These are phyloP conservation scores for Pomatorhinus ruficollis DNA, from an alignment of 2,113 vertebrate genomes.

Conservation along the genomic window DNA sequence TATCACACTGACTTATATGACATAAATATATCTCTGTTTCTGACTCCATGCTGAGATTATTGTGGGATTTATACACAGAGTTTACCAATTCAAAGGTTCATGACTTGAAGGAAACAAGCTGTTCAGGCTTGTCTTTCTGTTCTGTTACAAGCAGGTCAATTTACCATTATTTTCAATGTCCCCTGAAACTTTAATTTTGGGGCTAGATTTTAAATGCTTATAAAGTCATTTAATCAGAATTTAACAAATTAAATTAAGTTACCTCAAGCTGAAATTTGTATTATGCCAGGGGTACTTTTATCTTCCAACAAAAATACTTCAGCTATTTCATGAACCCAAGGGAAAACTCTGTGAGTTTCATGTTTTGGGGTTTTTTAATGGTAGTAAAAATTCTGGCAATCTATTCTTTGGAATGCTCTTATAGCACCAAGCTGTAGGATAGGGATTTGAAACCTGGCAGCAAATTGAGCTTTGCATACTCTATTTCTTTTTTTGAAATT, in stretches of 20 bases:
- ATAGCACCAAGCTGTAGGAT: not conserved
- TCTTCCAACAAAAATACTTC: not conserved
- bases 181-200: not conserved
- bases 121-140: not conserved
- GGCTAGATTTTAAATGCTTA: not conserved
- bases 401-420: not conserved
- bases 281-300: not conserved
- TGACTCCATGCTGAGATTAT: not conserved
- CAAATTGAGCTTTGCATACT: not conserved
- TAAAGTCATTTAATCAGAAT: not conserved
- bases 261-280: not conserved
- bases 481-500: not conserved
- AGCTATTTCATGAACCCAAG: not conserved
- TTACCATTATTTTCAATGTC: not conserved
- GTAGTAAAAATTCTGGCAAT: not conserved
- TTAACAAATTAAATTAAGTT: not conserved
- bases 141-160: not conserved
- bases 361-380: fast-evolving
- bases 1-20: not conserved
- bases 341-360: not conserved
- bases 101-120: not conserved
- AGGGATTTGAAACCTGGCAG: not conserved
- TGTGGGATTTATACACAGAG: not conserved
- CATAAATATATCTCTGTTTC: not conserved
- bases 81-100: not conserved